Base-by-base conservation (phyloP, 2,113 vertebrate species). In the Planiliza haematocheilus region DNA sequence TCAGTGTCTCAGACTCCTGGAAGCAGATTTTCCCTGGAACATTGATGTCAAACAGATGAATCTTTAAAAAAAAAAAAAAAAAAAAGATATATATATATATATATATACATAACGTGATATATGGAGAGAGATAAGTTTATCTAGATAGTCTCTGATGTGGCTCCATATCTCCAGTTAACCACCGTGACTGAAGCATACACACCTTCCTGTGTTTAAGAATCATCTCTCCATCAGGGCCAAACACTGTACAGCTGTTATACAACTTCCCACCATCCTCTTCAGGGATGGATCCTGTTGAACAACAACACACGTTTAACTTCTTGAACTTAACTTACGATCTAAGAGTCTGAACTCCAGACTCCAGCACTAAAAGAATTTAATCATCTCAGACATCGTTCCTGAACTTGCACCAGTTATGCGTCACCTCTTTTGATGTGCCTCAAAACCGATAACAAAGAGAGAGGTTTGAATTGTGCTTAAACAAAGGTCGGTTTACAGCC, bases 1-100 rank as follows among this genome's bases (percentile, higher is more conserved):
- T 97, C 85, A 99, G 71, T 0, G 93, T 97, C 94, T 97, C 94
- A 1, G 98, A 99, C 85, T 99, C 98, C 88, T 96, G 97, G 93
- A 99, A 99, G 67, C 93, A 87, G 78, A 99, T 98, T 90, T 97
- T 98, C 64, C 97, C 97, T 4, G 98, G 97, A 76, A 99, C 89
- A 62, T 98, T 86, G 63, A 99, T 98, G 88, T 99, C 95, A 91
- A 99, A 99, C 56, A 99, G 94, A 87, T 99, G 98, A 80, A 99
- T 95, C 98, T 99, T 89, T 36, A 61, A 38, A 38, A n/a, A 60
- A 24, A 13, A 77, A 81, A 81, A 82, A 75, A n/a, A n/a, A n/a
- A n/a, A n/a, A n/a, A n/a, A n/a, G n/a, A n/a, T n/a, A n/a, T n/a
- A n/a, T n/a, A n/a, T n/a, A n/a, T n/a, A n/a, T n/a, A n/a, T n/a